Percentiles rank a stretch among this genome's conserved stretches.
These are phyloP conservation scores for Gallinago nigripennis DNA, from an alignment of 2,797 vertebrate species.

Conservation along the genomic window DNA sequence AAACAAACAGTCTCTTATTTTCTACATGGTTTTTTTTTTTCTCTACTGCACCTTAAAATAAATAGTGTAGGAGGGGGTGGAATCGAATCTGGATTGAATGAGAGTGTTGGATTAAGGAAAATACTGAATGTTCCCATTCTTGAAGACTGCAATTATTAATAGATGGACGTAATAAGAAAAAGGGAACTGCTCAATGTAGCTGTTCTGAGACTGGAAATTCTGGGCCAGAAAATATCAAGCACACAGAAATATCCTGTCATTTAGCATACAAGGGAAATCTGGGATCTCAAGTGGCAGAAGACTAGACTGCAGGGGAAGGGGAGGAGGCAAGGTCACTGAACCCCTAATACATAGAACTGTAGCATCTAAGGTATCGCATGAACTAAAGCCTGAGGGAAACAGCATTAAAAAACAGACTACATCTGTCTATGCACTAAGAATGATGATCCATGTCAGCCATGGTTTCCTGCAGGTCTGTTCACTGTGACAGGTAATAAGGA, in stretches of 20 bases:
- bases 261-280: background rate
- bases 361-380: background rate
- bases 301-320: background rate
- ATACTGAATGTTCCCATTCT: slow-evolving; percentile 29
- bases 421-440: background rate
- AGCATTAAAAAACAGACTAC: background rate
- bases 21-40: background rate
- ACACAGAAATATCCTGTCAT: background rate
- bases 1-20: slow-evolving; percentile 41
- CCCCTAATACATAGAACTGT: background rate
- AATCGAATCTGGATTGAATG: slow-evolving; percentile 14
- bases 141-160: slow-evolving; percentile 1
- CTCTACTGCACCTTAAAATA: slow-evolving; percentile 20
- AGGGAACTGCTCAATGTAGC: background rate
- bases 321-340: background rate
- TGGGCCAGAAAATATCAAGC: background rate
- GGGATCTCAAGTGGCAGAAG: background rate
- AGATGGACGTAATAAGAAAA: background rate
- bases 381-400: background rate
- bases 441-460: background rate
- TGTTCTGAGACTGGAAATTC: slow-evolving; percentile 1
- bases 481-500: background rate
- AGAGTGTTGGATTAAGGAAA: slow-evolving; percentile 4
- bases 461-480: background rate
- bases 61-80: background rate